These are phyloP conservation scores for Brevimyrus niger DNA, from an alignment of 2,113 vertebrate species.

Conservation along the genomic window DNA sequence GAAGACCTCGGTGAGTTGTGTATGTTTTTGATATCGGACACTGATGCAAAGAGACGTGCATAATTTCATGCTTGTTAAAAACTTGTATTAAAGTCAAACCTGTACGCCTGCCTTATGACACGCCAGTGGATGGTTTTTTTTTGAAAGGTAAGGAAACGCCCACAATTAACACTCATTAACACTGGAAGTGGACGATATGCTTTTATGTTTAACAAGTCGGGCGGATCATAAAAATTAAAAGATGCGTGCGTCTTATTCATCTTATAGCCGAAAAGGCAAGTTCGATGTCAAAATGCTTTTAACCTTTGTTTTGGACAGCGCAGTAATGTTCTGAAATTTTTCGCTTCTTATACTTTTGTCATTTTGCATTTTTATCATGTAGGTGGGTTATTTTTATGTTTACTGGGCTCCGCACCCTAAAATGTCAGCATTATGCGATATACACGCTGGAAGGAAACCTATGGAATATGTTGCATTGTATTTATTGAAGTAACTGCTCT, in stretches of 20 bases:
- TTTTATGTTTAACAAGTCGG: not conserved
- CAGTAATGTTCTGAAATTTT: not conserved
- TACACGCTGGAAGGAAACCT: not conserved
- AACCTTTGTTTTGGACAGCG: not conserved
- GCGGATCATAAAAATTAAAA: not conserved
- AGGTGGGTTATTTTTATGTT: not conserved
- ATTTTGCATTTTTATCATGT: not conserved
- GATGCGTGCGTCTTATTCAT: not conserved
- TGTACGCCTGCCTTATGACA: not conserved
- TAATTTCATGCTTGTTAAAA: not conserved
- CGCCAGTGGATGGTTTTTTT: not conserved
- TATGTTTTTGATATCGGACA: not conserved
- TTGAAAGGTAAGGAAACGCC: not conserved
- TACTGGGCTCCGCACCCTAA: not conserved
- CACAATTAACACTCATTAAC: not conserved
- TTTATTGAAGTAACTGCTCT: not conserved
- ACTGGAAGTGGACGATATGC: not conserved
- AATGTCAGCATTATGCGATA: not conserved
- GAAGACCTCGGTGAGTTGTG: conserved; percentile 40
- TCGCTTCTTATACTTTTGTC: not conserved
- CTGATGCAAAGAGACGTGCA: not conserved
- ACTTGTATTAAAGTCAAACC: not conserved
- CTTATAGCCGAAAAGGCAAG: not conserved
- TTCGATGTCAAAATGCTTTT: not conserved
- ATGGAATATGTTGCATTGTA: not conserved